Evolutionary conservation across 2,888 invertebrate species (phyloP), one percentile per base, ranked within the genome.

Genomic region (Ptychoptera albimana): DNA sequence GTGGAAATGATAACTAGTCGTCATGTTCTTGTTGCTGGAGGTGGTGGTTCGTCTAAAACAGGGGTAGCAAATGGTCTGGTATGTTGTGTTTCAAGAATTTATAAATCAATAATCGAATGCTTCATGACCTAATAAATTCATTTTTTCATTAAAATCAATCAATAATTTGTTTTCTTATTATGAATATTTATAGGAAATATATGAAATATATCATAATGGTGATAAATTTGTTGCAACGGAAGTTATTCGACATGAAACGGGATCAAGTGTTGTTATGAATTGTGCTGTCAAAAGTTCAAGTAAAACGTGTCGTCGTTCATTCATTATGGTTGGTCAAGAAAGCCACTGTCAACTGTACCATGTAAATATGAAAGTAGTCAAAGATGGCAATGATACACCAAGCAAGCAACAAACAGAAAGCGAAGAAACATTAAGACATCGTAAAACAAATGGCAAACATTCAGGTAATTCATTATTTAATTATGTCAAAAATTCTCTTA

Each of bases 21-120:
- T 52, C 93, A 94, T 70, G 82, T 97, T 55, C 69, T 98, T 49
- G 91, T 98, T 40, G 96, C 89, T 50, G 98, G 97, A 44, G 97
- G 97, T 44, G 98, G 97, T 48, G 97, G 98, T 46, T 83, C 89
- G 34, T 83, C 94, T 12, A 94, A 93, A 65, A 96, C 96, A 39
- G 98, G 98, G 44, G 88, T 98, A 45, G 84, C 86, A 34, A 98
- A 98, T 74, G 91, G 92, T 63, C 89, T 98, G 70, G 94, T 91
- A 70, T 81, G 87, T 78, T 48, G 7, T 23, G 8, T 34, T 34
- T 10, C 4, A 34, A 34, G 7, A 23, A 23, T 23, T 23, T 23
- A 3, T 44, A n/a, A n/a, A n/a, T n/a, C n/a, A n/a, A n/a, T n/a
- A n/a, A n/a, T n/a, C n/a, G n/a, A n/a, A n/a, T n/a, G n/a, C 44